Evolutionary conservation across 2,113 vertebrate genomes (phyloP).

Genomic region (Forbesichthys papilliferus): DNA sequence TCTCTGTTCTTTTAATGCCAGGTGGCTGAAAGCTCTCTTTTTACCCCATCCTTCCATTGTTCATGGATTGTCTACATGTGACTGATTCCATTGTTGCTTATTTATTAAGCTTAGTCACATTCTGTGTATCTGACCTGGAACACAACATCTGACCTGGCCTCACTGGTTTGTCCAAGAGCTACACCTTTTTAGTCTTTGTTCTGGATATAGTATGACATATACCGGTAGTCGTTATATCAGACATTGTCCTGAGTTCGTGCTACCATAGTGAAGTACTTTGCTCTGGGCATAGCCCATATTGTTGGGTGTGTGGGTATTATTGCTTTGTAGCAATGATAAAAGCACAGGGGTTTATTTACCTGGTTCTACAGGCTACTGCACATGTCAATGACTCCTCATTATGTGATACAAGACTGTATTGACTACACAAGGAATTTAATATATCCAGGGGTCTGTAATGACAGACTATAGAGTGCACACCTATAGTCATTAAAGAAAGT

Average conservation of each 20-base stretch:
- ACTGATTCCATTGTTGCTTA: background rate
- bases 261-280: background rate
- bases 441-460: too few relatives aligned
- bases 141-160: background rate
- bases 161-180: background rate
- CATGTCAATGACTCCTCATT: too few relatives aligned
- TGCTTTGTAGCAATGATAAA: conserved; percentile 17
- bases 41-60: background rate
- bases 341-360: conserved; percentile 1
- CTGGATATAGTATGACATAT: too few relatives aligned
- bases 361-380: conserved; percentile 1
- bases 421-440: too few relatives aligned
- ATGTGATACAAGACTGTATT: too few relatives aligned
- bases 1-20: background rate
- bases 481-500: background rate
- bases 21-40: background rate
- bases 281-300: background rate
- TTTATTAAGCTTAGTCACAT: background rate
- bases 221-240: too few relatives aligned
- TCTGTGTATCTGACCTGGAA: background rate
- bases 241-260: conserved; percentile 1
- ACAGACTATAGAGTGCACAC: too few relatives aligned
- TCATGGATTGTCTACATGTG: background rate
- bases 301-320: conserved; percentile 15
- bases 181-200: conserved; percentile 9